phyloP scores from a whole-genome alignment of 2,888 invertebrate species.

The Leucozona laternaria region DNA sequence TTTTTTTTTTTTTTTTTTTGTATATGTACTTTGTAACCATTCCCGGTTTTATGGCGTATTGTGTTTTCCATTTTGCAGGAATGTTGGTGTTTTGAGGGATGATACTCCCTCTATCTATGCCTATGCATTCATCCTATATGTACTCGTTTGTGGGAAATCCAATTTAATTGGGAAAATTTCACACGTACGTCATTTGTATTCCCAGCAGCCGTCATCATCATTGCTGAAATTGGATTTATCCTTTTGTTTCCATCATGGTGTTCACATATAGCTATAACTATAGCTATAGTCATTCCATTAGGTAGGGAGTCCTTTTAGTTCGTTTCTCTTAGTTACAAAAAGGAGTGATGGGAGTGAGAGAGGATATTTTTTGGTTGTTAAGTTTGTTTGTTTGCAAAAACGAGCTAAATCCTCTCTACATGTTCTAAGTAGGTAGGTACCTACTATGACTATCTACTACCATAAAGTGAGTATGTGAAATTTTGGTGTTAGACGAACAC shows the following conservation, averaged over 20 bases:
- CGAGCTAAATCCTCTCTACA: slow-evolving; percentile 14
- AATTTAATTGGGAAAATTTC: slow-evolving; percentile 82
- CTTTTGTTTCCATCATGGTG: slow-evolving; percentile 62
- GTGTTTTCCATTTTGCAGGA: slow-evolving; percentile 55
- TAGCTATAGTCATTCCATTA: slow-evolving; percentile 19
- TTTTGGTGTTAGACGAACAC: slow-evolving; percentile 14
- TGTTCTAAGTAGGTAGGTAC: too few relatives aligned
- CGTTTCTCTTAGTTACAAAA: slow-evolving; percentile 40
- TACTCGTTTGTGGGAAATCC: slow-evolving; percentile 76
- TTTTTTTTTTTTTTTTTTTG: not conserved
- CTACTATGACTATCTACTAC: slow-evolving; percentile 5
- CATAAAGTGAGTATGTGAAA: not conserved
- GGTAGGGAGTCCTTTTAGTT: slow-evolving; percentile 33
- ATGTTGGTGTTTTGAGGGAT: slow-evolving; percentile 31
- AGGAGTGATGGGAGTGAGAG: not conserved
- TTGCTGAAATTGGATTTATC: slow-evolving; percentile 75
- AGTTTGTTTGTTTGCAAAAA: slow-evolving; percentile 24
- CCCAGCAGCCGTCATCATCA: slow-evolving; percentile 76
- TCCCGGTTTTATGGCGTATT: slow-evolving; percentile 33
- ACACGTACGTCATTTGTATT: slow-evolving; percentile 83
- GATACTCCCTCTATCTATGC: slow-evolving; percentile 2
- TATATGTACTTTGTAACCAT: slow-evolving; percentile 32
- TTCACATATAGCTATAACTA: too few relatives aligned
- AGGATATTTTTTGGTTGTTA: slow-evolving; percentile 20
- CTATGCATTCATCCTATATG: not conserved